phyloP scores from a whole-genome alignment of 2,888 invertebrate species.

The Zhuqinia jingwanae region DNA sequence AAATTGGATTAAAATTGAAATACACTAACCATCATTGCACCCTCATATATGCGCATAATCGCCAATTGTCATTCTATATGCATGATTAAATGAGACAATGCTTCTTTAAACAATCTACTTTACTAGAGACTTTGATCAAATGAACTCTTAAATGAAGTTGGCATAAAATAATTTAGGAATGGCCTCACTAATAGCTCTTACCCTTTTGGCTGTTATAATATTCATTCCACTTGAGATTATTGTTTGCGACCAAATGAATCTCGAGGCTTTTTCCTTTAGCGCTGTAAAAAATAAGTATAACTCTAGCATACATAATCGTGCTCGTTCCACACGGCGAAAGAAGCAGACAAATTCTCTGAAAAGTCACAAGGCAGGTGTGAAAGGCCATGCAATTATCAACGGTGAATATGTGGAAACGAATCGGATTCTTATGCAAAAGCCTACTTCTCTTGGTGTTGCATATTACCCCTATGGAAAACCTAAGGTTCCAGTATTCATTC shows the following conservation, averaged over 20 bases:
- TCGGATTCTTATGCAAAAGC: conserved; percentile 40
- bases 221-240: neutral
- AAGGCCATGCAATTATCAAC: conserved; percentile 57
- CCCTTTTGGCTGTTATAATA: neutral
- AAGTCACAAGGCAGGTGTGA: conserved; percentile 1
- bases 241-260: neutral
- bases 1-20: too few species aligned
- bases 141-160: too few species aligned
- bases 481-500: conserved; percentile 42
- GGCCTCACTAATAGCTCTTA: too few species aligned
- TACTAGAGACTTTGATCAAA: too few species aligned
- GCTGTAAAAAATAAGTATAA: neutral
- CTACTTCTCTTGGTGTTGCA: neutral
- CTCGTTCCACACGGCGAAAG: too few species aligned
- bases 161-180: too few species aligned
- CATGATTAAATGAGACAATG: too few species aligned
- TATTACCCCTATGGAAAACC: conserved; percentile 52
- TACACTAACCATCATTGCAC: too few species aligned
- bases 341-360: neutral
- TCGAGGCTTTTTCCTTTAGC: neutral
- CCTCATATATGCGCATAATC: too few species aligned
- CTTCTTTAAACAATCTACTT: too few species aligned
- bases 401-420: conserved; percentile 59
- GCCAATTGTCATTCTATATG: too few species aligned
- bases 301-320: neutral